Conservation (phyloP, 2,113 vertebrate species). For the Xenopus tropicalis region DNA sequence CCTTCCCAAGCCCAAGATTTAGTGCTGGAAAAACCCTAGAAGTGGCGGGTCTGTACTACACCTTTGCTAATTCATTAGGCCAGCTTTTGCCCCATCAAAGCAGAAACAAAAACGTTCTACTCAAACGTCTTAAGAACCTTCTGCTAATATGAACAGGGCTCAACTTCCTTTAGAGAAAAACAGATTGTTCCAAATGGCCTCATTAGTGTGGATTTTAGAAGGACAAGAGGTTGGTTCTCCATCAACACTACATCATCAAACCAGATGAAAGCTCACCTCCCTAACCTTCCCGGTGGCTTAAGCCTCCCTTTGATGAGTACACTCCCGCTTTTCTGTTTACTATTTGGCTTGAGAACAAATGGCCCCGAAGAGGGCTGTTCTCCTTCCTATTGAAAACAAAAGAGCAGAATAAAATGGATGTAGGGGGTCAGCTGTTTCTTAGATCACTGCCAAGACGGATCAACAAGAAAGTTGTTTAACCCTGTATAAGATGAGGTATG, state of each 20-base stretch:
- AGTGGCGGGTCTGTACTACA: too few species aligned
- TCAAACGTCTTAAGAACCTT: too few species aligned
- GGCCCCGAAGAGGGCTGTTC: constrained; percentile 27
- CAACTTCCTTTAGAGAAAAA: neutral
- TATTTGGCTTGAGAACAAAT: constrained; percentile 29
- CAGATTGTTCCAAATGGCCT: constrained; percentile 7
- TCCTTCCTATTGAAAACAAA: constrained; percentile 17
- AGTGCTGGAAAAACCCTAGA: too few species aligned
- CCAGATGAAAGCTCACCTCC: constrained; percentile 63
- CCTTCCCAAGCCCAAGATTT: too few species aligned
- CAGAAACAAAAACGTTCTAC: too few species aligned
- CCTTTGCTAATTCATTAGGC: too few species aligned
- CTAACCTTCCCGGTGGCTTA: constrained; percentile 59
- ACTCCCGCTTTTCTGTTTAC: constrained; percentile 7
- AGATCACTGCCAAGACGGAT: constrained; percentile 9
- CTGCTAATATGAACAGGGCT: neutral
- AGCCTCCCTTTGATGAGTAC: constrained; percentile 33
- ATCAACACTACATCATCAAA: constrained; percentile 67
- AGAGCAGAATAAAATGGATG: constrained; percentile 16
- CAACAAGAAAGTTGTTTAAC: neutral
- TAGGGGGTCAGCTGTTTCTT: constrained; percentile 12
- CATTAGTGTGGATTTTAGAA: constrained; percentile 36
- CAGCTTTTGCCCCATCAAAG: too few species aligned
- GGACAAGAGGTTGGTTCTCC: constrained; percentile 58
- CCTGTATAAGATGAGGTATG: neutral